phyloP scores from a whole-genome alignment of 30 jellyfish, hydroid and myxozoan genomes.

The Calvadosia cruxmelitensis region DNA sequence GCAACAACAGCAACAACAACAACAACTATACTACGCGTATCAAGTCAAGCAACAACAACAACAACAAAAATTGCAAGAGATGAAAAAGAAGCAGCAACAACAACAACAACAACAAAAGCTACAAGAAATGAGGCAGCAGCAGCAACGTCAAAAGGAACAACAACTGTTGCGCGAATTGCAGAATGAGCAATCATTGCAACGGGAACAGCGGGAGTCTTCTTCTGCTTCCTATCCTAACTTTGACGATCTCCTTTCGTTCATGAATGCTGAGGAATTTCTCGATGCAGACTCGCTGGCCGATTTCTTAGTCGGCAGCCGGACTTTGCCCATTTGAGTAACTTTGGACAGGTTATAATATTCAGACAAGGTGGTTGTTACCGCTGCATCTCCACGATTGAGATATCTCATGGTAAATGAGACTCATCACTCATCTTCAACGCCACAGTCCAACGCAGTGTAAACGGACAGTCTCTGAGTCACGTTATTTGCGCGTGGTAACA shows the following conservation, averaged over 20 bases:
- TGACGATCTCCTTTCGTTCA: background rate
- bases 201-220: background rate
- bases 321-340: no score
- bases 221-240: background rate
- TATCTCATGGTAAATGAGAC: no score
- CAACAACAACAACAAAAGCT: background rate
- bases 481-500: no score
- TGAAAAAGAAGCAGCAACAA: background rate
- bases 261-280: background rate
- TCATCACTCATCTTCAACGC: no score
- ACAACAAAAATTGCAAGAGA: background rate
- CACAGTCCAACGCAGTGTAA: no score
- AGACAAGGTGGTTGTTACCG: no score
- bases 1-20: slow-evolving; percentile 1
- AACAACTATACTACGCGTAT: background rate
- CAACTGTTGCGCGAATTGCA: background rate
- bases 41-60: background rate
- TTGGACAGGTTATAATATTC: no score
- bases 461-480: no score
- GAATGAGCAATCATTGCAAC: background rate
- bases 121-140: background rate
- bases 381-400: no score
- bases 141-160: background rate
- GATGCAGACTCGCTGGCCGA: background rate
- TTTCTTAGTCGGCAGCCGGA: no score